Evolutionary conservation across 64 coral and sea anemone species (phyloP).

Genomic region (Exaiptasia diaphana): DNA sequence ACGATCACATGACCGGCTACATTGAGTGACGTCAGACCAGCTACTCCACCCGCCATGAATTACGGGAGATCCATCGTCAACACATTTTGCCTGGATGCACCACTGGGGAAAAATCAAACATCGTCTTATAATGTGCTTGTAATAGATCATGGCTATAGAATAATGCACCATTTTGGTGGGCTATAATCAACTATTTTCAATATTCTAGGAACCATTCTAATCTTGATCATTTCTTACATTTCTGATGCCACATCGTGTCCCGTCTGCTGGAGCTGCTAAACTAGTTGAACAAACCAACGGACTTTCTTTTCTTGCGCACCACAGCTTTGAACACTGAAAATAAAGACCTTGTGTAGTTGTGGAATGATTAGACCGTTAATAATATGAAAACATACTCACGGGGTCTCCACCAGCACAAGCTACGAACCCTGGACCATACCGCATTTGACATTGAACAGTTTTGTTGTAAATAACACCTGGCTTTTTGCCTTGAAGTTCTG

Average conservation of each 20-base stretch:
- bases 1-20: slow-evolving; percentile 54
- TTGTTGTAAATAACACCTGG: neutral
- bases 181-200: no score
- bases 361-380: neutral
- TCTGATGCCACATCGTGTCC: slow-evolving; percentile 74
- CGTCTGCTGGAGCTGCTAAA: slow-evolving; percentile 56
- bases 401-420: neutral
- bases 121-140: no score
- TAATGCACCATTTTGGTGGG: no score
- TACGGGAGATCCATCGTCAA: slow-evolving; percentile 79
- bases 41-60: slow-evolving; percentile 78
- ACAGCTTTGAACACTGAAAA: no score
- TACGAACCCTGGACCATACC: neutral
- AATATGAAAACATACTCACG: neutral
- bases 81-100: slow-evolving; percentile 82
- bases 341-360: no score
- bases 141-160: no score
- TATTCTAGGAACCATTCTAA: no score
- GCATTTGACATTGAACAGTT: neutral
- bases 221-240: slow-evolving; percentile 66
- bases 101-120: slow-evolving; percentile 25
- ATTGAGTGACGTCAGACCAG: slow-evolving; percentile 51
- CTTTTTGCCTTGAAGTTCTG: neutral
- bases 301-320: neutral
- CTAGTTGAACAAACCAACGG: neutral